phyloP scores from a whole-genome alignment of 2,797 vertebrate genomes.

The Rhadinocentrus ornatus region DNA sequence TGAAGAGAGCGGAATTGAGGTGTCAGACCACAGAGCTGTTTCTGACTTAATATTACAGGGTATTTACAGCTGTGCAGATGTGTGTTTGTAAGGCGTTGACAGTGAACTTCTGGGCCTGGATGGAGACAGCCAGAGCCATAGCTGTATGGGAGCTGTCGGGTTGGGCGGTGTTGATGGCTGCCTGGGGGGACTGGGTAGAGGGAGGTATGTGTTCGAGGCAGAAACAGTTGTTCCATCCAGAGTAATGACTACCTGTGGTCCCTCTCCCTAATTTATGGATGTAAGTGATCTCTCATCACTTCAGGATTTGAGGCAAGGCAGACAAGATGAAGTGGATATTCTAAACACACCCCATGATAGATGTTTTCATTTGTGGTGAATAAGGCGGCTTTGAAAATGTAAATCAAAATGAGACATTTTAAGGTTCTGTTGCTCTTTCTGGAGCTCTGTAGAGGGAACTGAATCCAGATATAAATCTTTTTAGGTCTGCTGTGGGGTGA shows the following conservation, averaged over 20 bases:
- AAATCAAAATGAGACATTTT: constrained; percentile 15
- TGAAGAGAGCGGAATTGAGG: constrained; percentile 68
- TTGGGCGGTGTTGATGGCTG: constrained; percentile 71
- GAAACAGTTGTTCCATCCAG: constrained; percentile 80
- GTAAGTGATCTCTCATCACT: constrained; percentile 52
- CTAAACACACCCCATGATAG: constrained; percentile 51
- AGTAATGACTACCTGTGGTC: constrained; percentile 80
- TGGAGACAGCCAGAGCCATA: constrained; percentile 37
- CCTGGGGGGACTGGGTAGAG: constrained; percentile 61
- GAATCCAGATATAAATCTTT: constrained; percentile 14
- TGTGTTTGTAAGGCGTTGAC: constrained; percentile 78
- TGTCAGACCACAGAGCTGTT: constrained; percentile 71
- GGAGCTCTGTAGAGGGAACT: constrained; percentile 7
- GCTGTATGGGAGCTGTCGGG: constrained; percentile 49
- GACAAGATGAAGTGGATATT: constrained; percentile 49
- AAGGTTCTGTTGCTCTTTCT: neutral
- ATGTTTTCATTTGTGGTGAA: constrained; percentile 63
- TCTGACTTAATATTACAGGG: constrained; percentile 74
- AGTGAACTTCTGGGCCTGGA: constrained; percentile 60
- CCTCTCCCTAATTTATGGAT: constrained; percentile 77
- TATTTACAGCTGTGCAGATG: constrained; percentile 83
- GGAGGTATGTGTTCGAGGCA: constrained; percentile 74
- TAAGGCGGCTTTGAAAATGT: constrained; percentile 32
- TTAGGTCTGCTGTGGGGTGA: constrained; percentile 13
- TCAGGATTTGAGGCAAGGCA: constrained; percentile 47